Percentiles rank a stretch among this genome's conserved stretches.
These are phyloP conservation scores for Cydia strobilella DNA, from an alignment of 1,140 invertebrate species.

Conservation along the genomic window DNA sequence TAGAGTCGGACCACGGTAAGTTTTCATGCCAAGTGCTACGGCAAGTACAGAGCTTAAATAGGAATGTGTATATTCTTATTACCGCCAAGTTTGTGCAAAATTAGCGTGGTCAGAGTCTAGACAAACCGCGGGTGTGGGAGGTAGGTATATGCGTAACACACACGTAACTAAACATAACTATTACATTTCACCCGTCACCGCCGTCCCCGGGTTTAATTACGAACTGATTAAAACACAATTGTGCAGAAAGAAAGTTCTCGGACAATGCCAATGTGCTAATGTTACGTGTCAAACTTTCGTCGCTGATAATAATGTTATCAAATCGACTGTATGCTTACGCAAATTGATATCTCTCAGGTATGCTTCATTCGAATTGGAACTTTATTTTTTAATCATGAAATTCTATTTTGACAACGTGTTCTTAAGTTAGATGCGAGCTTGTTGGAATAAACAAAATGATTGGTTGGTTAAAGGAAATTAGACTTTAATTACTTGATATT, in stretches of 20 bases:
- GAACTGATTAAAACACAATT: constrained; percentile 47
- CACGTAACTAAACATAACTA: neutral
- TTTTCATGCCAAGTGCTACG: too few relatives aligned
- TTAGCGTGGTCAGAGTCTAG: too few relatives aligned
- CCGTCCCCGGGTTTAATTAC: constrained; percentile 48
- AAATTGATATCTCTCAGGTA: neutral
- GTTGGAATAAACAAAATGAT: neutral
- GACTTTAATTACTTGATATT: neutral
- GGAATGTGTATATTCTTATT: too few relatives aligned
- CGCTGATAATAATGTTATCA: constrained; percentile 41
- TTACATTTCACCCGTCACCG: constrained; percentile 19
- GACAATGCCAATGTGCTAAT: constrained; percentile 51
- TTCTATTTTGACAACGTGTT: neutral
- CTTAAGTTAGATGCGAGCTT: neutral
- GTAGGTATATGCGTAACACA: neutral
- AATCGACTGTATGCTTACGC: constrained; percentile 30
- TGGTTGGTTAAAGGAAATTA: neutral
- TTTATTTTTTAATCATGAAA: neutral
- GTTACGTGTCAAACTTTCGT: constrained; percentile 57
- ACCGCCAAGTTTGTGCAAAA: neutral
- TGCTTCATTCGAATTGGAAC: neutral
- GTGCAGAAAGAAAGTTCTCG: constrained; percentile 59
- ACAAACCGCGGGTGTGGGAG: neutral
- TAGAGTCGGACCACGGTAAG: too few relatives aligned
- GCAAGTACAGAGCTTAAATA: too few relatives aligned